Base-by-base conservation (phyloP, 2,113 vertebrate species). In the Tenebrosternarchus preto region DNA sequence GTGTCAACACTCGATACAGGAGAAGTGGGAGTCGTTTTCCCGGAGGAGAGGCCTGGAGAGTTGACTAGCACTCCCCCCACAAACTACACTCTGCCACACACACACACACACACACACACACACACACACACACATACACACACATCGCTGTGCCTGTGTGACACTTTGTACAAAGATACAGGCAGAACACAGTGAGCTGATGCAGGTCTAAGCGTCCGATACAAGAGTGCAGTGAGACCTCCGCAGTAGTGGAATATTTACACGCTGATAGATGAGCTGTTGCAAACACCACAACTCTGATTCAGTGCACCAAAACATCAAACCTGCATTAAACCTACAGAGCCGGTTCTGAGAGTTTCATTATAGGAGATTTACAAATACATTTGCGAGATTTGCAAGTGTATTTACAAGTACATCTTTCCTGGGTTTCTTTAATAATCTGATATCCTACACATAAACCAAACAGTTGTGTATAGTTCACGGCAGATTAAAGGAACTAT, bases 1-100 rank as follows among this genome's bases (percentile, higher is more conserved):
- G 55, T 73, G 78, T 80, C 82, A 84, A 76, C 82, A 82, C 56
- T 69, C 11, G 78, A 84, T 84, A 81, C 73, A 53, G 39, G 33
- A 24, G 31, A 50, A 73, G 77, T 76, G 78, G 67, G 74, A 77
- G 82, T 73, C 70, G 78, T 60, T 59, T 73, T 83, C 81, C 74
- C 27, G 72, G 39, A 74, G 76, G 8, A 53, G 76, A 74, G 36
- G 50, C 69, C 69, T 7, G 24, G 61, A 76, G 69, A 63, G 61
- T 71, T 22, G 12, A 22, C 56, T 5, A 59, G 43, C 53, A 56
- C 19, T n/a, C 25, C 46, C 43, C 43, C 43, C 43, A 9, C 8
- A 50, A 50, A 50, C 43, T 12, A 50, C 43, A 9, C 43, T 50
- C 9, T 12, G 43, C 7, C 60, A 73, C 66, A 68, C 20, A 68